Evolutionary conservation across 2,797 vertebrate species (phyloP).

Genomic region (Argya squamiceps): DNA sequence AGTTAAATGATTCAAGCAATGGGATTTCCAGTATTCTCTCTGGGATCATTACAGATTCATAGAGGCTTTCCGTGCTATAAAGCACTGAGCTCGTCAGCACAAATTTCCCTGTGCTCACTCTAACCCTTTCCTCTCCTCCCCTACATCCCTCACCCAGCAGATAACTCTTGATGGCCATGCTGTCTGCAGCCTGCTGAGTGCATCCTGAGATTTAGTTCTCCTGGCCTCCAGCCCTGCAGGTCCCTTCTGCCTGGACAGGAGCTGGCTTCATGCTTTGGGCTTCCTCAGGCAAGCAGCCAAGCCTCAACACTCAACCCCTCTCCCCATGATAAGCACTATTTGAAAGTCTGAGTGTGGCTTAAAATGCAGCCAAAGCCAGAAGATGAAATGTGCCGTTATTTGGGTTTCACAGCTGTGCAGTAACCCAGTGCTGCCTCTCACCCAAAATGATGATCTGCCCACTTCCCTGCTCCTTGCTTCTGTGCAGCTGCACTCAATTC

Average conservation of each 20-base stretch:
- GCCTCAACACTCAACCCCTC: background rate
- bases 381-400: conserved; percentile 38
- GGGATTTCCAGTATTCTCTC: background rate
- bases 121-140: background rate
- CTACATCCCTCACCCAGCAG: background rate
- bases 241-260: background rate
- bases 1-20: background rate
- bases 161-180: background rate
- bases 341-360: conserved; percentile 5
- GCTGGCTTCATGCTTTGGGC: background rate
- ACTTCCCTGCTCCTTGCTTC: background rate
- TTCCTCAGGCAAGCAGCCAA: conserved; percentile 58
- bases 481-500: background rate
- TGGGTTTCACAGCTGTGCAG: conserved; percentile 3
- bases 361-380: conserved; percentile 12
- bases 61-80: background rate
- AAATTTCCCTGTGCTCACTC: background rate
- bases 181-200: background rate
- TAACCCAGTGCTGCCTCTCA: background rate
- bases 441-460: background rate
- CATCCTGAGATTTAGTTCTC: conserved; percentile 11
- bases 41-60: background rate
- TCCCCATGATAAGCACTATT: conserved; percentile 11
- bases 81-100: background rate
- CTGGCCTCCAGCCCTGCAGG: conserved; percentile 2